Percentiles rank a stretch among this genome's conserved stretches.
These are phyloP conservation scores for Drosophila pseudotalamancana DNA, from an alignment of 2,888 invertebrate genomes.

Conservation along the genomic window DNA sequence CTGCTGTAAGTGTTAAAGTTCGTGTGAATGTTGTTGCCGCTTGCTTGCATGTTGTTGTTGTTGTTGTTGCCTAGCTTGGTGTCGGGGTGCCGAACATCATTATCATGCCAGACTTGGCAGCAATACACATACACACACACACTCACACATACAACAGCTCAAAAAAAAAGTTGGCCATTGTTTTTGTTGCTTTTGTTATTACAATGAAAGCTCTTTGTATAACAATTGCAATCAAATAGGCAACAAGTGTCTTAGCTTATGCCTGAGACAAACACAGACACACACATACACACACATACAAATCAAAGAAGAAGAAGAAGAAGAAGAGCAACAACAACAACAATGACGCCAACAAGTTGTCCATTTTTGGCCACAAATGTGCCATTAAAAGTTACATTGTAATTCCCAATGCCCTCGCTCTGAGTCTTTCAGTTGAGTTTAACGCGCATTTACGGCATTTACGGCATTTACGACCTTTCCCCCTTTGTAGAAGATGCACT, in stretches of 20 bases:
- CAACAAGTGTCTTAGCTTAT: conserved; percentile 64
- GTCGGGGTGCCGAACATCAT: conserved; percentile 62
- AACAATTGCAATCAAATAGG: conserved; percentile 61
- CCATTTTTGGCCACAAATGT: conserved; percentile 76
- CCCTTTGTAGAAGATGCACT: no score
- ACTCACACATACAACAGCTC: conserved; percentile 24
- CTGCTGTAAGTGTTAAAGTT: conserved; percentile 70
- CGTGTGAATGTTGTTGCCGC: conserved; percentile 66
- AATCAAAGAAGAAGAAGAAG: conserved; percentile 12
- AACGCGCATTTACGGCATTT: conserved; percentile 6
- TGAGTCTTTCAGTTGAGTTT: conserved; percentile 1
- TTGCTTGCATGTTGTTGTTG: no score
- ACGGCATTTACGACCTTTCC: no score
- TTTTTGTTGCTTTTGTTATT: conserved; percentile 72
- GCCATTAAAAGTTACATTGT: conserved; percentile 70
- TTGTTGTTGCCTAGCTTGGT: not conserved
- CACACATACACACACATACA: conserved; percentile 11
- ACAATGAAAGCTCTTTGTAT: conserved; percentile 77
- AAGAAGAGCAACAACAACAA: conserved; percentile 25
- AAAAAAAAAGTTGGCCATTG: conserved; percentile 59
- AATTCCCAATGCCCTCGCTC: conserved; percentile 32
- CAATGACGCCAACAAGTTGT: conserved; percentile 59
- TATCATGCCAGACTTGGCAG: conserved; percentile 56
- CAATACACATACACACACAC: conserved; percentile 23
- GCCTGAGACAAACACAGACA: conserved; percentile 5